These are phyloP conservation scores for Formica exsecta DNA, from an alignment of 1,140 invertebrate genomes.

Conservation along the genomic window DNA sequence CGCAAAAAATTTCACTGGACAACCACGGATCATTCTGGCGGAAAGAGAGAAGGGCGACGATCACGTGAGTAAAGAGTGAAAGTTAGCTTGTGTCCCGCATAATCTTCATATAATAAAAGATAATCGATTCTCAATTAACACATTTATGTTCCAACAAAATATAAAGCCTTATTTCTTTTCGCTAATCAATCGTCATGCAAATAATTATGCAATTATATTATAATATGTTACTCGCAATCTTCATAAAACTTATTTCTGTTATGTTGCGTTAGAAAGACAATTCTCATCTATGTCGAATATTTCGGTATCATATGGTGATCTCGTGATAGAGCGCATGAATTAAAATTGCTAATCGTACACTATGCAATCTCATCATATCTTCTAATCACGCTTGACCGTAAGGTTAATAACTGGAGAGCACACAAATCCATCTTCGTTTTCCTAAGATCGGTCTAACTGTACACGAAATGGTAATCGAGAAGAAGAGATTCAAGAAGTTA, in stretches of 20 bases:
- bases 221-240: background rate
- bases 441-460: constrained; percentile 58
- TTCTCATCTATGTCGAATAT: background rate
- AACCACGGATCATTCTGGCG: constrained; percentile 43
- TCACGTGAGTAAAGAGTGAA: constrained; percentile 73
- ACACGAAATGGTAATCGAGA: constrained; percentile 40
- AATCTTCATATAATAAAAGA: constrained; percentile 46
- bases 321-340: constrained; percentile 18
- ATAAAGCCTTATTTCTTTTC: background rate
- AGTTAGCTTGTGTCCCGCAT: constrained; percentile 58
- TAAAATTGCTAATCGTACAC: constrained; percentile 46
- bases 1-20: constrained; percentile 66
- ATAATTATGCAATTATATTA: constrained; percentile 19
- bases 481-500: background rate
- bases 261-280: background rate
- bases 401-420: constrained; percentile 64
- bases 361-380: constrained; percentile 34
- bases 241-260: background rate
- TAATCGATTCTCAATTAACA: constrained; percentile 3
- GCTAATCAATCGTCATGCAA: background rate
- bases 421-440: constrained; percentile 61
- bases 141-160: background rate
- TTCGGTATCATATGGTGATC: constrained; percentile 16
- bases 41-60: constrained; percentile 52
- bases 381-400: constrained; percentile 54